phyloP scores from a whole-genome alignment of 2,797 vertebrate genomes.

The Anisognathus igniventris region DNA sequence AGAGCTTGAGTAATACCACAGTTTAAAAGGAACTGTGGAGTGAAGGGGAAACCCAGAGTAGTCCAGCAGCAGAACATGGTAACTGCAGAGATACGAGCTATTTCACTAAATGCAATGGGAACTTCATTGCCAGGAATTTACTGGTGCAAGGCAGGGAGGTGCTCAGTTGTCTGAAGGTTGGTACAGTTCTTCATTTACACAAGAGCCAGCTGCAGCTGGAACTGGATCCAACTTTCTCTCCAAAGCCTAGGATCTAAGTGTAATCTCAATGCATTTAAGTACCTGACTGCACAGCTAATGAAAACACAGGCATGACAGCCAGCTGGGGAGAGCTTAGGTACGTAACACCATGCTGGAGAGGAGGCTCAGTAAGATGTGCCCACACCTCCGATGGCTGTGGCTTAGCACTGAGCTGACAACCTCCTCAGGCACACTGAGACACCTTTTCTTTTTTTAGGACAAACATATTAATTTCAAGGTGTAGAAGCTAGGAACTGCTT shows the following conservation, averaged over 20 bases:
- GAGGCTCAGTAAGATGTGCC: background rate
- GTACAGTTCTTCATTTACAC: background rate
- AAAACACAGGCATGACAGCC: background rate
- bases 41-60: background rate
- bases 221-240: background rate
- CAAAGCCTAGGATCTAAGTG: background rate
- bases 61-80: background rate
- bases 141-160: background rate
- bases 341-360: accelerated
- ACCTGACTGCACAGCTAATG: background rate
- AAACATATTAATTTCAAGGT: background rate
- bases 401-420: background rate
- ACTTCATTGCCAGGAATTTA: background rate
- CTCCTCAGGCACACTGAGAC: background rate
- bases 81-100: background rate
- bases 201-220: background rate
- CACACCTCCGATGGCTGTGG: background rate
- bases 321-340: background rate
- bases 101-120: background rate
- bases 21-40: conserved; percentile 3
- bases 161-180: background rate
- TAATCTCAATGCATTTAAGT: background rate
- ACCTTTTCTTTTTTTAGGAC: background rate
- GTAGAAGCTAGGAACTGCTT: background rate
- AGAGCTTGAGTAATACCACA: conserved; percentile 38